Evolutionary conservation across 1,140 invertebrate genomes (phyloP).

Genomic region (Drosophila suzukii): DNA sequence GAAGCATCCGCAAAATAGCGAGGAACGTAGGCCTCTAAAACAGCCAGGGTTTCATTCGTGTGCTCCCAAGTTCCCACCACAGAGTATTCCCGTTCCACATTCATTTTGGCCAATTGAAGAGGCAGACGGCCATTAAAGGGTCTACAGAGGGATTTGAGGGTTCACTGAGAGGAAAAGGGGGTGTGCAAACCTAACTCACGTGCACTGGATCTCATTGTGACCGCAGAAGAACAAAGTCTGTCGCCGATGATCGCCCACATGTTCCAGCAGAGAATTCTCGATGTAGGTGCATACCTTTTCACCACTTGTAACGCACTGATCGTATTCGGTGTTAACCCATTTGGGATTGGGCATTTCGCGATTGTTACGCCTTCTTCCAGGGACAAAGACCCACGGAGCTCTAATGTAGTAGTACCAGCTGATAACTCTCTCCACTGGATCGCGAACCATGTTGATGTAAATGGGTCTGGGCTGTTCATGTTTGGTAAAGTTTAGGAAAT

Average conservation of each 20-base stretch:
- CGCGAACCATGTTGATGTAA: conserved; percentile 94
- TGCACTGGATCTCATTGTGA: conserved; percentile 87
- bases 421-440: conserved; percentile 95
- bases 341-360: conserved; percentile 91
- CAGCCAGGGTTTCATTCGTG: conserved; percentile 92
- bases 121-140: conserved; percentile 93
- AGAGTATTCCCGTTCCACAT: conserved; percentile 93
- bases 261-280: conserved; percentile 91
- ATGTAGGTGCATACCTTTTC: conserved; percentile 92
- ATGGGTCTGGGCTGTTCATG: conserved; percentile 92
- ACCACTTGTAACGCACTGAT: conserved; percentile 92
- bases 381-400: conserved; percentile 89
- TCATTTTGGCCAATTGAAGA: conserved; percentile 91
- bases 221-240: conserved; percentile 94
- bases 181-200: conserved; percentile 61
- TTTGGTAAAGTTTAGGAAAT: conserved; percentile 87
- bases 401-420: conserved; percentile 94
- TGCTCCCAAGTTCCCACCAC: conserved; percentile 95
- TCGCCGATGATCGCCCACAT: conserved; percentile 91
- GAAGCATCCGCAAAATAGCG: conserved; percentile 92
- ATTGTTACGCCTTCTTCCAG: conserved; percentile 86
- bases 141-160: conserved; percentile 84
- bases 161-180: background rate
- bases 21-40: conserved; percentile 93
- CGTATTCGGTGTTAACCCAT: conserved; percentile 92